Conservation (phyloP, 2,797 vertebrate species). For the Sebastes cheni region DNA sequence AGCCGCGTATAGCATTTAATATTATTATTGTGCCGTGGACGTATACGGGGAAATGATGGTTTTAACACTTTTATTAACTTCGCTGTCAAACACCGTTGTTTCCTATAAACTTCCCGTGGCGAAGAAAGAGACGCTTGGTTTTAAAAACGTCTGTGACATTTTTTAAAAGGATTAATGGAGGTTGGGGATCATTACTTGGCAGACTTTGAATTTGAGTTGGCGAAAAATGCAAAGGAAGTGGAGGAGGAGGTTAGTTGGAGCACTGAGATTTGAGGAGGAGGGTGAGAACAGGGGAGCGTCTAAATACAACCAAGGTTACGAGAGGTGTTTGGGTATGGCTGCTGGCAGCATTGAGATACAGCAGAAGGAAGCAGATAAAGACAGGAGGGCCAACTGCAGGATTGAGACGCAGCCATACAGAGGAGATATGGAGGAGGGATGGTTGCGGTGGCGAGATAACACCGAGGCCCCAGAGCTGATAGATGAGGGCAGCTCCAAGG, state of each 20-base stretch:
- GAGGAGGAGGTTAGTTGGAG: not conserved
- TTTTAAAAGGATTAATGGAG: slow-evolving; percentile 6
- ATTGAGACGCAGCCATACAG: slow-evolving; percentile 51
- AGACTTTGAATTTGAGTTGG: not conserved
- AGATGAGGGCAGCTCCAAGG: slow-evolving; percentile 66
- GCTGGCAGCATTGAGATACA: slow-evolving; percentile 8
- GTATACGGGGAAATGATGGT: not conserved
- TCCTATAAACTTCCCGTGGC: not conserved
- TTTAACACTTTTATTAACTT: not conserved
- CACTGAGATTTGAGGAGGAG: not conserved
- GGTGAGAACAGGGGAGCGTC: not conserved
- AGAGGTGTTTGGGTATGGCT: slow-evolving; percentile 3
- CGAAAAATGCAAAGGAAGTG: not conserved
- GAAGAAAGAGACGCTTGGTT: not conserved
- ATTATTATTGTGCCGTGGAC: not conserved
- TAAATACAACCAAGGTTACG: not conserved
- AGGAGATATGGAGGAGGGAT: slow-evolving; percentile 30
- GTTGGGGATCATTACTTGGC: not conserved
- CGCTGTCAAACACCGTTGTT: not conserved
- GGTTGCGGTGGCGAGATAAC: slow-evolving; percentile 54
- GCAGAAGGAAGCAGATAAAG: slow-evolving; percentile 29
- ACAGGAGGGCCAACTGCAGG: slow-evolving; percentile 8
- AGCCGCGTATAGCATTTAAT: not conserved
- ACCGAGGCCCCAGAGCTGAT: slow-evolving; percentile 30
- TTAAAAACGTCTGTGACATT: slow-evolving; percentile 3